Evolutionary conservation across 1,140 invertebrate species (phyloP).

Genomic region (Drosophila oshimai): DNA sequence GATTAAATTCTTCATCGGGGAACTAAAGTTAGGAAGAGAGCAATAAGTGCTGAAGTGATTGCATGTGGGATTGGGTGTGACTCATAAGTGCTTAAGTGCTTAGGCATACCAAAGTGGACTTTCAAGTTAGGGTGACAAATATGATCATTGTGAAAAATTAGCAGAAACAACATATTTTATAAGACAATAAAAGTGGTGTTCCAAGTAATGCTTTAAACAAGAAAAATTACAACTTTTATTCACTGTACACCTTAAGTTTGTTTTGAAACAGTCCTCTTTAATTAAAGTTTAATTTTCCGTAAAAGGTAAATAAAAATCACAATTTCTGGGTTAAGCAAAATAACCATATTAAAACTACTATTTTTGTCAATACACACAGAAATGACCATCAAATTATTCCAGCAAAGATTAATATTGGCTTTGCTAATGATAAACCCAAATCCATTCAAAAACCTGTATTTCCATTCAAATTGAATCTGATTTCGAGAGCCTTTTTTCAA

Average conservation of each 20-base stretch:
- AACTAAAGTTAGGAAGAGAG: not conserved
- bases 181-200: too few relatives aligned
- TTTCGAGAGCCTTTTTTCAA: not conserved
- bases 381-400: not conserved
- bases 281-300: too few relatives aligned
- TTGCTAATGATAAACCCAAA: not conserved
- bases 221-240: too few relatives aligned
- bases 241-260: too few relatives aligned
- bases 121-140: not conserved
- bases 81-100: not conserved
- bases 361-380: not conserved
- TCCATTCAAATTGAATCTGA: not conserved
- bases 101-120: not conserved
- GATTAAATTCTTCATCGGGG: slow-evolving; percentile 35
- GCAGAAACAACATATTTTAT: too few relatives aligned
- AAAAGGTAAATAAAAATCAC: too few relatives aligned
- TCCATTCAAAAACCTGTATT: not conserved
- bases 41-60: slow-evolving; percentile 2
- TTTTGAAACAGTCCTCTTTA: too few relatives aligned
- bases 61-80: not conserved
- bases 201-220: too few relatives aligned
- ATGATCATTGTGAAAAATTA: too few relatives aligned
- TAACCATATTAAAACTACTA: too few relatives aligned
- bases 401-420: not conserved
- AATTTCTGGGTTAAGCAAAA: too few relatives aligned